Conservation (phyloP, 2,113 vertebrate genomes). For the Sapajus apella region DNA sequence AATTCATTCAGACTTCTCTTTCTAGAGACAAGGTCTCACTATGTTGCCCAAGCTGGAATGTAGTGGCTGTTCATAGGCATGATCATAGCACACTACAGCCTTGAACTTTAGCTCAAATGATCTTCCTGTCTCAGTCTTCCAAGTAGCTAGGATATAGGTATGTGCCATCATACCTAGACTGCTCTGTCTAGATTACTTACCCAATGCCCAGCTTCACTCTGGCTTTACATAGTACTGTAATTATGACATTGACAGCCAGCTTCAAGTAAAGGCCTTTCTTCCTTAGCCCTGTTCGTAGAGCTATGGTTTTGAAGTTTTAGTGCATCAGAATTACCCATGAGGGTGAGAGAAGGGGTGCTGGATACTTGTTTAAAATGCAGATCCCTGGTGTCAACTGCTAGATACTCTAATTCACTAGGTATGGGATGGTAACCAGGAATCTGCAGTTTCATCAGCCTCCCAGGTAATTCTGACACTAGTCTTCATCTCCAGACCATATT, state of each 20-base stretch:
- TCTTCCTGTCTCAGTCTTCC: not conserved
- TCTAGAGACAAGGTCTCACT: not conserved
- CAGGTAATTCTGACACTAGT: not conserved
- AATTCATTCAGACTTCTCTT: not conserved
- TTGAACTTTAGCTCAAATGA: not conserved
- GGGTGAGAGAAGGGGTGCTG: not conserved
- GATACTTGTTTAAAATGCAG: slow-evolving; percentile 8
- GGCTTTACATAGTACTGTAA: not conserved
- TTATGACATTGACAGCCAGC: not conserved
- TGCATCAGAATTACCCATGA: not conserved
- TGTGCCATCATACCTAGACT: not conserved
- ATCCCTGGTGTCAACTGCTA: not conserved
- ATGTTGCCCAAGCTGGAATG: not conserved
- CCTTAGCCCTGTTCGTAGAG: not conserved
- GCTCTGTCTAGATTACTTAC: not conserved
- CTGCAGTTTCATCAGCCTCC: not conserved
- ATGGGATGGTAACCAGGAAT: not conserved
- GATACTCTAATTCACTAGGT: not conserved
- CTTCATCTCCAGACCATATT: not conserved
- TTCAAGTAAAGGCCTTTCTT: not conserved
- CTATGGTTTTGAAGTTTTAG: slow-evolving; percentile 23
- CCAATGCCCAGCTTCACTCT: not conserved
- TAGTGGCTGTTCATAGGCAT: not conserved
- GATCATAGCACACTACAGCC: not conserved
- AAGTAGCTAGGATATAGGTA: not conserved